Percentiles rank a stretch among this genome's conserved stretches.
Evolutionary conservation across 2,797 vertebrate genomes (phyloP).

Genomic region (Glyptemys insculpta): DNA sequence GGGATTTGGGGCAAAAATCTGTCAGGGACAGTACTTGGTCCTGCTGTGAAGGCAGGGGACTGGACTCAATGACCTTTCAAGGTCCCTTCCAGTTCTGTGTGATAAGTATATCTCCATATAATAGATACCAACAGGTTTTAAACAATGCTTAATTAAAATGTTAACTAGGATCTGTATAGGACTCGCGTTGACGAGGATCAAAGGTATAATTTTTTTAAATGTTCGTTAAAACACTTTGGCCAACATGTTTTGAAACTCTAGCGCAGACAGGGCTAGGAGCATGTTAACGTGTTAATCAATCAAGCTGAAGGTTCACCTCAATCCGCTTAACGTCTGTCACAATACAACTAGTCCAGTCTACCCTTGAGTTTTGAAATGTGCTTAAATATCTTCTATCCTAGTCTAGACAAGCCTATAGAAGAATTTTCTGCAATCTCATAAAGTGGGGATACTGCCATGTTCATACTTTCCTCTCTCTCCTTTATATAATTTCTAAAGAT

Average conservation of each 20-base stretch:
- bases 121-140: not conserved
- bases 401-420: not conserved
- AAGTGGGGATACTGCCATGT: not conserved
- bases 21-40: too few relatives aligned
- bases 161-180: not conserved
- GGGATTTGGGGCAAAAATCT: too few relatives aligned
- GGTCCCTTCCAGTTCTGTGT: too few relatives aligned
- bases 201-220: not conserved
- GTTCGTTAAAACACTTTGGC: not conserved
- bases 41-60: too few relatives aligned
- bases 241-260: not conserved
- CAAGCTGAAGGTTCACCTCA: not conserved
- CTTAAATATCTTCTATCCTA: not conserved
- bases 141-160: not conserved
- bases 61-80: too few relatives aligned
- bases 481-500: not conserved
- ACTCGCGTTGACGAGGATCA: not conserved
- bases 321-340: not conserved
- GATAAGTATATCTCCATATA: too few relatives aligned
- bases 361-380: not conserved
- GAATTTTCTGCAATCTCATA: not conserved
- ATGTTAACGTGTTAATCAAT: not conserved
- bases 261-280: not conserved
- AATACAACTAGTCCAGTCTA: not conserved
- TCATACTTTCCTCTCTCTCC: not conserved